These are phyloP conservation scores for Dryocosmus kuriphilus DNA, from an alignment of 2,888 invertebrate genomes.

Conservation along the genomic window DNA sequence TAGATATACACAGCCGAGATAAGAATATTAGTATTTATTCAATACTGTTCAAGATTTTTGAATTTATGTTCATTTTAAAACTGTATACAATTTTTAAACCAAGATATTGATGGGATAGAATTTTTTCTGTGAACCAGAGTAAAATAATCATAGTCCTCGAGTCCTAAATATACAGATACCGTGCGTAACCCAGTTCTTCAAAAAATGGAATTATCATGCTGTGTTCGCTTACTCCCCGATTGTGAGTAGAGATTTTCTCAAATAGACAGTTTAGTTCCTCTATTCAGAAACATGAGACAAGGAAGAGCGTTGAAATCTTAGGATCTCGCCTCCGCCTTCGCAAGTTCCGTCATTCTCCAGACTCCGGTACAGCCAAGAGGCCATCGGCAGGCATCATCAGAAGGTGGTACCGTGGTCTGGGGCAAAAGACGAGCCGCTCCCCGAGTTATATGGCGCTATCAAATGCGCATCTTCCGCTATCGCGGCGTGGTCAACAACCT, in stretches of 20 bases:
- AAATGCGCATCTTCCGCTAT: constrained; percentile 68
- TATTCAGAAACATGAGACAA: constrained; percentile 20
- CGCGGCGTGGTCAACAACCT: constrained; percentile 70
- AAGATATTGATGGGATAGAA: no score
- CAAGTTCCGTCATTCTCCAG: constrained; percentile 14
- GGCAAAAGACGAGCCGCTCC: constrained; percentile 29
- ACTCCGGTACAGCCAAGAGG: constrained; percentile 17
- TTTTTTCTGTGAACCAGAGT: no score
- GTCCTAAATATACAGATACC: no score
- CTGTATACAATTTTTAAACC: no score
- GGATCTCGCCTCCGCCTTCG: constrained; percentile 31
- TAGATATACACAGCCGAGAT: no score
- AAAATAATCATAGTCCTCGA: no score
- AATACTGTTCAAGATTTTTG: no score
- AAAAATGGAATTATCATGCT: no score
- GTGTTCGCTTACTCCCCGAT: no score
- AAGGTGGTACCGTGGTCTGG: constrained; percentile 6
- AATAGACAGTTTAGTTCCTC: neutral
- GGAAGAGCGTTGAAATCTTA: constrained; percentile 19
- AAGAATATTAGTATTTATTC: no score
- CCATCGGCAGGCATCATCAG: constrained; percentile 38
- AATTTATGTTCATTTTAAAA: no score
- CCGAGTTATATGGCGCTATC: constrained; percentile 56
- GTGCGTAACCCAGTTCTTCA: no score
- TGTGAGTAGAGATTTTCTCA: neutral